These are phyloP conservation scores for Araneus ventricosus DNA, from an alignment of 1,140 invertebrate genomes.

Conservation along the genomic window DNA sequence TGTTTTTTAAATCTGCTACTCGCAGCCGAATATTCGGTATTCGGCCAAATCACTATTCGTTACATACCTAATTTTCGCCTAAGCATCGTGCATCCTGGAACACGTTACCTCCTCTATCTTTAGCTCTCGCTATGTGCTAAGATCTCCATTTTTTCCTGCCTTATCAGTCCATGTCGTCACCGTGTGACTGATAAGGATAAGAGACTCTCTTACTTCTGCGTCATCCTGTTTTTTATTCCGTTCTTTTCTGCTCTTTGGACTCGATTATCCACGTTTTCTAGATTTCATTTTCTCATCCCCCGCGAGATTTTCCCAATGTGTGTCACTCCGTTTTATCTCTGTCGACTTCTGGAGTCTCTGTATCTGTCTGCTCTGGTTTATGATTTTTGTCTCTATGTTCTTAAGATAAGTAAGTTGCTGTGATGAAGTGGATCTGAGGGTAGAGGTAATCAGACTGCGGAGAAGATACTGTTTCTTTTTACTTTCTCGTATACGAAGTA, in stretches of 20 bases:
- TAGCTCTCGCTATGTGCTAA: neutral
- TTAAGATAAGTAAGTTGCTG: neutral
- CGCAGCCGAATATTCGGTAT: too few species aligned
- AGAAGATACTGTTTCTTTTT: too few species aligned
- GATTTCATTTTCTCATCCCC: neutral
- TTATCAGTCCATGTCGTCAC: neutral
- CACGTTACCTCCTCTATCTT: neutral
- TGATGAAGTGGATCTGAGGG: neutral
- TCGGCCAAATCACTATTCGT: too few species aligned
- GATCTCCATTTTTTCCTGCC: neutral
- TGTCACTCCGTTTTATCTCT: neutral
- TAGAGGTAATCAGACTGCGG: neutral
- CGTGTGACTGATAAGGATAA: constrained; percentile 26
- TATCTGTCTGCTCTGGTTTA: neutral
- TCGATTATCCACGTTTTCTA: neutral
- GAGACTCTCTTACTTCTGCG: neutral
- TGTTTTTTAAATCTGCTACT: too few species aligned
- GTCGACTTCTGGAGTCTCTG: neutral
- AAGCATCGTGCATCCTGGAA: neutral
- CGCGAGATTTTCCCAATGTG: neutral
- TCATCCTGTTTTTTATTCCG: neutral
- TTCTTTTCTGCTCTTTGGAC: neutral
- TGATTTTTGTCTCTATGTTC: neutral
- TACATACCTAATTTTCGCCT: neutral
- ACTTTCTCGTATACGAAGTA: too few species aligned